Evolutionary conservation across 2,113 vertebrate genomes (phyloP).

Genomic region (Caloenas nicobarica): DNA sequence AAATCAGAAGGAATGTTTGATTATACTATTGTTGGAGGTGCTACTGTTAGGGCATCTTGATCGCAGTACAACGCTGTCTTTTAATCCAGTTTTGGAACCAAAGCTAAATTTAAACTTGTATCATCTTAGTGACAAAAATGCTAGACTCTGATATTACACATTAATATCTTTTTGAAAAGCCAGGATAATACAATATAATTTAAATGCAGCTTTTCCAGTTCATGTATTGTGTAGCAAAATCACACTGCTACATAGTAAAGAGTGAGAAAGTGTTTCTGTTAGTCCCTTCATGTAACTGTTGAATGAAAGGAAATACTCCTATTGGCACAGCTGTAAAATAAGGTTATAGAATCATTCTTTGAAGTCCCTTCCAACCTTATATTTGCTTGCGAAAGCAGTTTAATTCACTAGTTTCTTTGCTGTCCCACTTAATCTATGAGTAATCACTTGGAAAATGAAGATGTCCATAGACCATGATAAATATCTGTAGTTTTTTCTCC

Average conservation of each 20-base stretch:
- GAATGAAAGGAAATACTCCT: neutral
- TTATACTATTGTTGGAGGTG: neutral
- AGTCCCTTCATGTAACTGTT: neutral
- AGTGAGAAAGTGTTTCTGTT: neutral
- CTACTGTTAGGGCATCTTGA: neutral
- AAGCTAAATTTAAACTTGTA: neutral
- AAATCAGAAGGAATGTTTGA: neutral
- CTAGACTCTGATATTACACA: no score
- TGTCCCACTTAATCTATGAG: neutral
- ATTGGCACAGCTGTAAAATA: neutral
- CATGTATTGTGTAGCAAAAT: neutral
- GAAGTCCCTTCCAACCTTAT: neutral
- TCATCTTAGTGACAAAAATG: neutral
- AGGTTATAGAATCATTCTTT: neutral
- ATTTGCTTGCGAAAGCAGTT: neutral
- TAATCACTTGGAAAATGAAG: neutral
- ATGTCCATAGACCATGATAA: neutral
- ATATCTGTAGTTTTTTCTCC: neutral
- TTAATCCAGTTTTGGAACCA: neutral
- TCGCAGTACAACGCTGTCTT: neutral
- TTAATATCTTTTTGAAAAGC: neutral
- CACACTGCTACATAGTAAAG: neutral
- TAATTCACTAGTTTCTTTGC: neutral
- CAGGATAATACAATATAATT: neutral
- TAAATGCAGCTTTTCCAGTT: neutral